These are phyloP conservation scores for Etheostoma nigrum DNA, from an alignment of 2,797 vertebrate genomes.

Conservation along the genomic window DNA sequence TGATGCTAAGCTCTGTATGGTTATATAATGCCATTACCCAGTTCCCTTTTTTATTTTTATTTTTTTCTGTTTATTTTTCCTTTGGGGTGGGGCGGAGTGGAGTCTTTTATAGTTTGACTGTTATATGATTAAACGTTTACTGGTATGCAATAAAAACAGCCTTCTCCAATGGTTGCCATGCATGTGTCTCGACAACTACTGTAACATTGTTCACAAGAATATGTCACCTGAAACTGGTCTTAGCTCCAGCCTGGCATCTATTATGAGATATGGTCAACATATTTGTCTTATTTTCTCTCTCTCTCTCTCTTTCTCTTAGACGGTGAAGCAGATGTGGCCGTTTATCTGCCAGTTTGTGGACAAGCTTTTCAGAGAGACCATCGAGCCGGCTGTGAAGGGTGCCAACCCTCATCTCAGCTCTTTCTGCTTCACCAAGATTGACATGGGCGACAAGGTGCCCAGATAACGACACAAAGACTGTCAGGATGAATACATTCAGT, in stretches of 20 bases:
- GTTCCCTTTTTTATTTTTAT: no score
- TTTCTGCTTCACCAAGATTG: constrained; percentile 96
- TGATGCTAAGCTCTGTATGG: no score
- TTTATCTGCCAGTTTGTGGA: constrained; percentile 98
- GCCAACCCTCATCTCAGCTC: constrained; percentile 92
- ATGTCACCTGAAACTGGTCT: not conserved
- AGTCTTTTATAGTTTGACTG: no score
- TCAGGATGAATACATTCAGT: not conserved
- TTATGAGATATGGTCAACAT: not conserved
- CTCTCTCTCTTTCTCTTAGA: constrained; percentile 79
- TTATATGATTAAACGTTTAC: not conserved
- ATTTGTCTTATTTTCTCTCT: not conserved
- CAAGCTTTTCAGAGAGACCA: constrained; percentile 95
- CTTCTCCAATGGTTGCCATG: not conserved
- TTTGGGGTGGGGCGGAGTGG: no score
- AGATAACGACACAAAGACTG: not conserved
- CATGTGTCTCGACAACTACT: not conserved
- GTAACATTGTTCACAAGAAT: not conserved
- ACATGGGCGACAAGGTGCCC: constrained; percentile 94
- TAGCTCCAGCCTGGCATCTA: not conserved
- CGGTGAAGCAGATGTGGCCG: constrained; percentile 98
- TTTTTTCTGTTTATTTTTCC: no score
- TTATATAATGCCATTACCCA: no score
- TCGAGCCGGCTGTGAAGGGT: constrained; percentile 93
- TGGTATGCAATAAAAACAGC: no score